Base-by-base conservation (phyloP, 2,113 vertebrate species). In the Anguilla japonica region DNA sequence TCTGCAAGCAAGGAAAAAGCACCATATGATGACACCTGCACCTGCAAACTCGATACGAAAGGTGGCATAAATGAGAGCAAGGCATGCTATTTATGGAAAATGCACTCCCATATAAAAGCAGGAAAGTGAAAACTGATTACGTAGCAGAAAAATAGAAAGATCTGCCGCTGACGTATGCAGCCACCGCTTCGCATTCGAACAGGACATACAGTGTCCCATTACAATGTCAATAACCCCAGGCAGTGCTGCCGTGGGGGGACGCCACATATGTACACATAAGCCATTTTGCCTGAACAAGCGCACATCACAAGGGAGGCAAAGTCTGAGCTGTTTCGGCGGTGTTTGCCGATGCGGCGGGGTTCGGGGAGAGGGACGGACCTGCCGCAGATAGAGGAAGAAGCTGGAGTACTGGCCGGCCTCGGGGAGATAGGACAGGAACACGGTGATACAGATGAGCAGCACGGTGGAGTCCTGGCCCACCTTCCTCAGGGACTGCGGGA, bases 361-460 rank as follows among this genome's bases (percentile, higher is more conserved):
- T n/a, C n/a, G 75, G 2, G 79, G 9, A 60, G 26, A 26, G 43
- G 43, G 13, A 84, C 29, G 93, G 93, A 97, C 97, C 96, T 97
- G 97, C 93, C 95, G 95, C 93, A 97, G 96, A 94, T 97, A 97
- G 80, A 97, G 92, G 91, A 97, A 97, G 92, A 97, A 97, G 95
- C 97, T 97, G 92, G 97, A 97, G 89, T 97, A 97, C 89, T 97
- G 97, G 78, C 97, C 97, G 41, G 97, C 97, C 92, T 97, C 97
- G 0, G 97, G 97, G 83, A 97, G 96, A 91, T 96, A 96, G 84
- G 97, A 97, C 67, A 97, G 96, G 90, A 97, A 97, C 88, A 97
- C 97, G 43, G 97, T 97, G 79, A 97, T 97, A 91, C 97, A 97
- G 94, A 97, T 97, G 0, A 97, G 96, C 92, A 97, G 95, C 94